Evolutionary conservation across 1,140 invertebrate species (phyloP).

Genomic region (Diabrotica undecimpunctata): DNA sequence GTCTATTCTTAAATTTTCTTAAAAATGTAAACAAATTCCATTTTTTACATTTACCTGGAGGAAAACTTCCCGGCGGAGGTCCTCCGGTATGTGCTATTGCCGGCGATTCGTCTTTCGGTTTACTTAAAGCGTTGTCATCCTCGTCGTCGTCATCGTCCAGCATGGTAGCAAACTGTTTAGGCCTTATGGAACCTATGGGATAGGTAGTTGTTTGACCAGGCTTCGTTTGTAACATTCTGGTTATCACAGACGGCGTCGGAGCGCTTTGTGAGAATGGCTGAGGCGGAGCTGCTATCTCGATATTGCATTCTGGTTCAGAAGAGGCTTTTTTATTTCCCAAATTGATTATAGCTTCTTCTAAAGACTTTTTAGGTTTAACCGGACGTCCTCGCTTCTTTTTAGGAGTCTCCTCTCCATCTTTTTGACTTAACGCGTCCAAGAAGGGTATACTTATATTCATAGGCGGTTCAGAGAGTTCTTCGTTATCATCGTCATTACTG

Average conservation of each 20-base stretch:
- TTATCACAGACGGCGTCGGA: slow-evolving; percentile 57
- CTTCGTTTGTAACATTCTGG: slow-evolving; percentile 55
- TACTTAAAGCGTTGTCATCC: background rate
- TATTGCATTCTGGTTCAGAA: slow-evolving; percentile 29
- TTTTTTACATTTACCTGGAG: background rate
- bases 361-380: slow-evolving; percentile 28
- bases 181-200: slow-evolving; percentile 35
- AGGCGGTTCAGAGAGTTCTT: slow-evolving; percentile 40
- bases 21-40: no score
- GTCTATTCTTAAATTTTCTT: no score
- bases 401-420: slow-evolving; percentile 1
- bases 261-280: slow-evolving; percentile 48
- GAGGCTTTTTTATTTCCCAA: slow-evolving; percentile 27
- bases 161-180: slow-evolving; percentile 40
- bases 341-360: slow-evolving; percentile 25
- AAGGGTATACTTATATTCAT: slow-evolving; percentile 33
- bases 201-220: slow-evolving; percentile 25
- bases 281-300: slow-evolving; percentile 47
- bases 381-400: slow-evolving; percentile 27
- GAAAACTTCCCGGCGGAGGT: background rate
- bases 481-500: slow-evolving; percentile 34
- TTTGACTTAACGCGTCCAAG: slow-evolving; percentile 33
- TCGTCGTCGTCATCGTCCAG: slow-evolving; percentile 29
- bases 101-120: background rate
- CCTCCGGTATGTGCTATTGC: background rate